Percentiles rank a stretch among this genome's conserved stretches.
phyloP scores from a whole-genome alignment of 1,140 invertebrate genomes.

The Aporrectodea caliginosa region DNA sequence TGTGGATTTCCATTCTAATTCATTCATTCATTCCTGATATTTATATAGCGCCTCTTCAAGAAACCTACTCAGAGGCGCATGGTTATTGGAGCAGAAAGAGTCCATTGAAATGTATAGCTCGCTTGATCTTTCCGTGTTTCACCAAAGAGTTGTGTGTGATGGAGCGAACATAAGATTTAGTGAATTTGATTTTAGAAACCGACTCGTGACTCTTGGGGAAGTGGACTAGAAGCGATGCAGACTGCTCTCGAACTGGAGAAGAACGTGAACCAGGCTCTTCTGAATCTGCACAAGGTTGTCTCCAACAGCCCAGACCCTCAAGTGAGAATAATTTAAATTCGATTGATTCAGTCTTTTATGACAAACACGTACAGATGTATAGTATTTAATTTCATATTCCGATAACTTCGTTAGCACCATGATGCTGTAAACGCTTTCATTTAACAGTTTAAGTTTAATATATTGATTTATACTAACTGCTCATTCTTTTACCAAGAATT shows the following conservation, averaged over 20 bases:
- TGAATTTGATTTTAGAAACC: conserved; percentile 59
- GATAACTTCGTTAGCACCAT: too few relatives aligned
- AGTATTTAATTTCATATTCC: too few relatives aligned
- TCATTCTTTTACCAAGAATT: too few relatives aligned
- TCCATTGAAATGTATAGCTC: neutral
- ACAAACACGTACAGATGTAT: neutral
- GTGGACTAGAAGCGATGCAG: conserved; percentile 65
- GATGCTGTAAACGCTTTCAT: too few relatives aligned
- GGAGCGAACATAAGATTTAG: neutral
- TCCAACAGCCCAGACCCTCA: conserved; percentile 62
- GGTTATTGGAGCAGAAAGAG: neutral
- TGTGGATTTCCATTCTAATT: too few relatives aligned
- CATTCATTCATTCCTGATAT: too few relatives aligned
- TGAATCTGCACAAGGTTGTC: conserved; percentile 67
- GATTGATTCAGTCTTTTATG: neutral
- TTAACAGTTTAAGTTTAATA: too few relatives aligned
- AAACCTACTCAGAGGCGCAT: too few relatives aligned
- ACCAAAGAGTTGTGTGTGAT: too few relatives aligned
- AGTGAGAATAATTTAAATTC: too few relatives aligned
- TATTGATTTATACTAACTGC: too few relatives aligned
- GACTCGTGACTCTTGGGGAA: conserved; percentile 61
- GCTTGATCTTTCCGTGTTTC: neutral
- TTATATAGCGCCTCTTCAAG: too few relatives aligned
- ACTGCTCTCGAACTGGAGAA: conserved; percentile 71
- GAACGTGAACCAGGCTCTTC: conserved; percentile 68